These are phyloP conservation scores for Mycalesis mineus DNA, from an alignment of 2,888 invertebrate species.

Conservation along the genomic window DNA sequence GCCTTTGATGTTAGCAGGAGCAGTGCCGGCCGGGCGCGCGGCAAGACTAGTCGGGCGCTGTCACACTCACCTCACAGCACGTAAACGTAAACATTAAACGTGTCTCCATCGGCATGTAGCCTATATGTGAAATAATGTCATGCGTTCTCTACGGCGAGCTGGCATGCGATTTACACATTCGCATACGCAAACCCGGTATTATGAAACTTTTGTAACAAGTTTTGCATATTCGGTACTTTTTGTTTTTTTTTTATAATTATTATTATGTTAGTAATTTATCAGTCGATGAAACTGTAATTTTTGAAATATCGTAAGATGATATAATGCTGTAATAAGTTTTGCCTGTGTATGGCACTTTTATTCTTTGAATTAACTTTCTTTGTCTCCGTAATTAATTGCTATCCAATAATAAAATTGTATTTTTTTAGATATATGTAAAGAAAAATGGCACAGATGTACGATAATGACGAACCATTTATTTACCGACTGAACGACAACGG, in stretches of 20 bases:
- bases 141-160: constrained; percentile 20
- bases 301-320: too few species aligned
- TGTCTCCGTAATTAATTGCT: too few species aligned
- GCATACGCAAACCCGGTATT: constrained; percentile 9
- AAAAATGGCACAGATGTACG: constrained; percentile 60
- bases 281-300: too few species aligned
- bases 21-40: constrained; percentile 65
- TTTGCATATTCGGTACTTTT: constrained; percentile 9
- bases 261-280: too few species aligned
- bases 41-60: constrained; percentile 38
- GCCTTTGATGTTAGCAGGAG: constrained; percentile 39
- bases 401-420: not conserved
- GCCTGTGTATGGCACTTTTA: too few species aligned
- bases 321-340: too few species aligned
- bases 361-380: too few species aligned
- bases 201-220: constrained; percentile 2
- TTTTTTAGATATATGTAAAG: constrained; percentile 10
- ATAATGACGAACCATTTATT: constrained; percentile 83
- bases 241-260: not conserved
- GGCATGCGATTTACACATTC: constrained; percentile 25
- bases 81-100: constrained; percentile 34
- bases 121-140: constrained; percentile 26
- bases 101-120: constrained; percentile 38
- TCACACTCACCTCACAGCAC: constrained; percentile 16
- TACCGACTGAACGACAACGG: constrained; percentile 87